Percentiles rank a stretch among this genome's conserved stretches.
Conservation (phyloP, 2,797 vertebrate genomes). For the Hydrophis major region DNA sequence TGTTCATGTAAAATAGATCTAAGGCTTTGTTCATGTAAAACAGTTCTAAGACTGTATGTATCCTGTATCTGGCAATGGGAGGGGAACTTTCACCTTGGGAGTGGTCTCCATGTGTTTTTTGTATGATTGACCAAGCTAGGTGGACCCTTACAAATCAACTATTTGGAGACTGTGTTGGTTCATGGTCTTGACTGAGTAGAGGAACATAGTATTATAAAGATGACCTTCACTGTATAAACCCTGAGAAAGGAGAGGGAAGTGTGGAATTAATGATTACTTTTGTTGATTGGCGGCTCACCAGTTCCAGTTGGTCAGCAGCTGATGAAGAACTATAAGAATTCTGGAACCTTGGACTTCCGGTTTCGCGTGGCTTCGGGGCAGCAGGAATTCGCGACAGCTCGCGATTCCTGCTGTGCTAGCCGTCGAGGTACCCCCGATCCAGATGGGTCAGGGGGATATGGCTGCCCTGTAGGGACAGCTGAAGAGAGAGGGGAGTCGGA, state of each 20-base stretch:
- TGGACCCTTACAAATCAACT: not conserved
- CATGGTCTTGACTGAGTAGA: not conserved
- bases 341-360: not conserved
- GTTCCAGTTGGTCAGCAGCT: not conserved
- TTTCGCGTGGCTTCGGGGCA: too few species aligned
- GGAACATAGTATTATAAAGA: not conserved
- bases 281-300: not conserved
- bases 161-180: not conserved
- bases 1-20: not conserved
- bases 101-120: not conserved
- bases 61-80: not conserved
- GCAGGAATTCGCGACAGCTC: too few species aligned
- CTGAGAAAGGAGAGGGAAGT: not conserved
- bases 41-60: not conserved
- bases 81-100: not conserved
- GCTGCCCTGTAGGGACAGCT: too few species aligned
- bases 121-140: not conserved
- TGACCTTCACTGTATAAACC: not conserved
- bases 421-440: too few species aligned
- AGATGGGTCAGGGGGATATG: too few species aligned
- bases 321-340: not conserved
- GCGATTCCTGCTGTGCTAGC: too few species aligned
- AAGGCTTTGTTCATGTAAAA: too few species aligned
- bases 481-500: too few species aligned
- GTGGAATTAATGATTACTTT: not conserved